Conservation (phyloP, 2,797 vertebrate species). For the Propithecus perrieri region DNA sequence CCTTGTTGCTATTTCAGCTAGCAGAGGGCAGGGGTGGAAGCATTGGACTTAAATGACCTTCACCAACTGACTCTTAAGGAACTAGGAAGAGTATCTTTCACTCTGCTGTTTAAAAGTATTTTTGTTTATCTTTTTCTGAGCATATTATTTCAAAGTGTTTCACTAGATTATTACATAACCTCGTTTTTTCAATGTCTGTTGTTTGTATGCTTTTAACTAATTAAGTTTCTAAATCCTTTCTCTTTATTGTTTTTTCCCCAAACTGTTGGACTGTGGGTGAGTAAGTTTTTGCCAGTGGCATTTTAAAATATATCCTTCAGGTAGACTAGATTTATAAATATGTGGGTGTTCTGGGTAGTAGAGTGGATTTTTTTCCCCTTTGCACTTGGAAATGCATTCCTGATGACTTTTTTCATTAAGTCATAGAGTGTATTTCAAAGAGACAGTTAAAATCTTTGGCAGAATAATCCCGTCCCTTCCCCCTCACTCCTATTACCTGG, state of each 20-base stretch:
- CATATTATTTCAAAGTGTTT: conserved; percentile 74
- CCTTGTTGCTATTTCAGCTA: conserved; percentile 32
- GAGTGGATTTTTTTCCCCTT: not conserved
- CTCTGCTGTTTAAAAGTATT: conserved; percentile 51
- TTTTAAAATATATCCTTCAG: conserved; percentile 47
- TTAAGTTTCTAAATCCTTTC: conserved; percentile 59
- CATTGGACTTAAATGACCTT: conserved; percentile 61
- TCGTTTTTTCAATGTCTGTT: conserved; percentile 51
- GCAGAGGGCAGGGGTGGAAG: not conserved
- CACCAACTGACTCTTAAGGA: conserved; percentile 55
- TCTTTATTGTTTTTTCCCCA: conserved; percentile 51
- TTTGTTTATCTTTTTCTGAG: conserved; percentile 71
- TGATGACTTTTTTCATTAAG: conserved; percentile 22
- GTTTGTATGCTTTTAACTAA: conserved; percentile 34
- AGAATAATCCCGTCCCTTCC: not conserved
- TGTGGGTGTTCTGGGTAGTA: conserved; percentile 4
- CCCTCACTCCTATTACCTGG: not conserved
- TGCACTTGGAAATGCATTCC: conserved; percentile 13
- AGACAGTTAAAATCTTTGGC: conserved; percentile 26
- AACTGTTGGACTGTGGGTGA: conserved; percentile 41
- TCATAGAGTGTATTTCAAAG: conserved; percentile 42
- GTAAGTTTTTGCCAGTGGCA: conserved; percentile 20
- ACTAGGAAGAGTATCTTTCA: conserved; percentile 55
- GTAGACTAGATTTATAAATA: conserved; percentile 40
- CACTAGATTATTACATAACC: conserved; percentile 56